A percentile compares a stretch with the other conserved stretches of the same genome.
Evolutionary conservation across 2,113 vertebrate genomes (phyloP).

Genomic region (Nipponia nippon): DNA sequence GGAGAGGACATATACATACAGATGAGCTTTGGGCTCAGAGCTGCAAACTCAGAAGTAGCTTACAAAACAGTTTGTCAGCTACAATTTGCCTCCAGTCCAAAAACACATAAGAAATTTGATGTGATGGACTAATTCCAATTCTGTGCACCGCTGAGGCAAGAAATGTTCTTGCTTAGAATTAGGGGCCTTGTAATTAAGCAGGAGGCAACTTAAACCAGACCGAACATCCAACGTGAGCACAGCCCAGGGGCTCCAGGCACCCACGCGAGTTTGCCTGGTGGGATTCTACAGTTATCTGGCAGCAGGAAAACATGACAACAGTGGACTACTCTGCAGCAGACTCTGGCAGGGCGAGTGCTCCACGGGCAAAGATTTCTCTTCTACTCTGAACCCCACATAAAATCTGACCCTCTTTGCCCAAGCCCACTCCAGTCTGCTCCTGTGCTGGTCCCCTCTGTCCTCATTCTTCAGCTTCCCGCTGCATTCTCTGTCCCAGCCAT

Average conservation of each 20-base stretch:
- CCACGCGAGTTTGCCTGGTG: neutral
- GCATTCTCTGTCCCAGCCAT: neutral
- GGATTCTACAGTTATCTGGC: neutral
- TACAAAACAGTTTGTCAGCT: neutral
- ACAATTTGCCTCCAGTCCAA: neutral
- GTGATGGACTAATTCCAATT: neutral
- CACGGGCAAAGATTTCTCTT: neutral
- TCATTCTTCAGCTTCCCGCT: neutral
- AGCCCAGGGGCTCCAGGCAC: neutral
- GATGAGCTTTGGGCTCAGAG: neutral
- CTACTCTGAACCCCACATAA: neutral
- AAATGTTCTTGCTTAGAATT: neutral
- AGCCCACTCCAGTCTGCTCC: neutral
- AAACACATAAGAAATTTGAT: neutral
- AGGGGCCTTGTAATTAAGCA: neutral
- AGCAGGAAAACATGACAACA: neutral
- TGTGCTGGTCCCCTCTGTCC: neutral
- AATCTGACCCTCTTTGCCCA: neutral
- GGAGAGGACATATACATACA: neutral
- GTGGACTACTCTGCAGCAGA: neutral
- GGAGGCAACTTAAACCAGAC: neutral
- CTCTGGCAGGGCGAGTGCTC: neutral
- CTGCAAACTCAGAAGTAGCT: neutral
- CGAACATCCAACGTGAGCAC: accelerated
- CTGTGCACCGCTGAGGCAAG: neutral